A percentile compares a stretch with the other conserved stretches of the same genome.
Evolutionary conservation across 2,113 vertebrate species (phyloP).

Genomic region (Cebus imitator): DNA sequence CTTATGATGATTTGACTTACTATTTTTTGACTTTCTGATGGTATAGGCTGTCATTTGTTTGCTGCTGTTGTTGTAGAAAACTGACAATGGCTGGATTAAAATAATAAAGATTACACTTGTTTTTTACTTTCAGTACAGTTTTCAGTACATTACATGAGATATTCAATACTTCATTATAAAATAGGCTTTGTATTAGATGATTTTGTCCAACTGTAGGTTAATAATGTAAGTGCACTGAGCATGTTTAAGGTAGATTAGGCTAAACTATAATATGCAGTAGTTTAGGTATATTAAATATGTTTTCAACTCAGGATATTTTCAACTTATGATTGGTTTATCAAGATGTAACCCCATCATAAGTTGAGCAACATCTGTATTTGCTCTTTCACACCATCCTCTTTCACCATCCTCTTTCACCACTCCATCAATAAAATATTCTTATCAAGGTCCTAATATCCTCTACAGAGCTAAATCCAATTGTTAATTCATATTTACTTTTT

Average conservation of each 20-base stretch:
- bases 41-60: not conserved
- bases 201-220: too few relatives aligned
- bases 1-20: not conserved
- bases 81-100: not conserved
- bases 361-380: not conserved
- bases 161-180: not conserved
- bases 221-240: too few relatives aligned
- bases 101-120: not conserved
- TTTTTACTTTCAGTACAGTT: not conserved
- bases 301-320: not conserved
- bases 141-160: not conserved
- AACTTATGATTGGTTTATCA: not conserved
- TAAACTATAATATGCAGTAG: not conserved
- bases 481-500: not conserved
- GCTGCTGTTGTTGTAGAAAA: not conserved
- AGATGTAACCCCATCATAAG: not conserved
- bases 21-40: not conserved
- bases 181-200: not conserved
- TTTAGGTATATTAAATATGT: not conserved
- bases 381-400: not conserved
- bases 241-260: not conserved
- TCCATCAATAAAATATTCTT: not conserved
- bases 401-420: not conserved
- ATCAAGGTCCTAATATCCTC: not conserved
- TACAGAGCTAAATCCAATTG: not conserved